Conservation (phyloP, 2,113 vertebrate genomes). For the Dromiciops gliroides region DNA sequence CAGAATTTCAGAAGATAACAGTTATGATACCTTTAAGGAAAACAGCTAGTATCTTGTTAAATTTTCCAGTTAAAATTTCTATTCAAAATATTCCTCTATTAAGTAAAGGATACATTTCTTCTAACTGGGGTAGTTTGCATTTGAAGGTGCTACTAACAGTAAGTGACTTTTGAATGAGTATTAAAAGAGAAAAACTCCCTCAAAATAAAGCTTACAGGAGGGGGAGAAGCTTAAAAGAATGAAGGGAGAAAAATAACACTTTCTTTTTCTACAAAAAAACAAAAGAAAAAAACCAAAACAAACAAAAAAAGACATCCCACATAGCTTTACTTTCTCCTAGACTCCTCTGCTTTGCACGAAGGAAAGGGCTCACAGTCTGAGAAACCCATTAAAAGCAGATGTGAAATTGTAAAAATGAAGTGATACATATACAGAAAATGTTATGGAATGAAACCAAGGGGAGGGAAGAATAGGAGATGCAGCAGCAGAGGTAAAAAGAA, state of each 20-base stretch:
- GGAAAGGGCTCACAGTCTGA: neutral
- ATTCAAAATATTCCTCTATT: neutral
- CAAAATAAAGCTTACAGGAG: neutral
- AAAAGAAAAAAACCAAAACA: too few species aligned
- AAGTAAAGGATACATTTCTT: neutral
- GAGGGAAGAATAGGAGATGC: neutral
- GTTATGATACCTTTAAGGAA: neutral
- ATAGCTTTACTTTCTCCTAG: neutral
- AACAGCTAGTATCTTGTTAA: neutral
- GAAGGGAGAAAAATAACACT: neutral
- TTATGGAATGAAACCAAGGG: neutral
- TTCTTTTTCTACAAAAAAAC: neutral
- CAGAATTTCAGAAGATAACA: neutral
- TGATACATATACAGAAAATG: neutral
- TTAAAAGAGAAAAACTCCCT: neutral
- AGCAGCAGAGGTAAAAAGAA: neutral
- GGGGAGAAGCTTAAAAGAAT: neutral
- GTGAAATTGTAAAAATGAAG: neutral
- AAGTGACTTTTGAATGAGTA: neutral
- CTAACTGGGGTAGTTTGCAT: neutral
- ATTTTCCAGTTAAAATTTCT: neutral
- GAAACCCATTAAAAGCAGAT: neutral
- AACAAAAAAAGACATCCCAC: neutral
- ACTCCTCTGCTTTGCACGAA: neutral
- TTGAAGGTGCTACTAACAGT: neutral